Evolutionary conservation across 2,113 vertebrate genomes (phyloP).

Genomic region (Cryptomyrus ogoouensis): DNA sequence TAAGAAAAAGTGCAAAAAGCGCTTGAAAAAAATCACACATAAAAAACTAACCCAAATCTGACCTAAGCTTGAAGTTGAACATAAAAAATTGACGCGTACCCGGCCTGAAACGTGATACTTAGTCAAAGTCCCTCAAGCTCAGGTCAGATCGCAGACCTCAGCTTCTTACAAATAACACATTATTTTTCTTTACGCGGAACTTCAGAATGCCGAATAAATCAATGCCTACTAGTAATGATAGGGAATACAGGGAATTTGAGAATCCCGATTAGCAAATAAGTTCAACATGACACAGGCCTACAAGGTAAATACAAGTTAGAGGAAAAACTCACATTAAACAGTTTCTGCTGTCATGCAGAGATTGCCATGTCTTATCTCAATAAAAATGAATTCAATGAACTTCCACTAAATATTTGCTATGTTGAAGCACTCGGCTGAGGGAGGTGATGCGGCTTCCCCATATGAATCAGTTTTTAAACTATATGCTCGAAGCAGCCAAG

Average conservation of each 20-base stretch:
- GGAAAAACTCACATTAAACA: neutral
- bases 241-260: neutral
- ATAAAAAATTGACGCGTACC: neutral
- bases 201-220: neutral
- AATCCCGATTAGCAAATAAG: neutral
- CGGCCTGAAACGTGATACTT: neutral
- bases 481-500: neutral
- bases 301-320: neutral
- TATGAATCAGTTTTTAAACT: neutral
- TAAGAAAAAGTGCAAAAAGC: neutral
- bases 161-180: neutral
- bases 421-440: neutral
- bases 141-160: neutral
- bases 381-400: neutral
- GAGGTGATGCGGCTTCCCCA: neutral
- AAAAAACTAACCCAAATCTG: neutral
- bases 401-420: conserved; percentile 1
- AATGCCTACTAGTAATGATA: neutral
- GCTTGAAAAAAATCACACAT: neutral
- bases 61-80: neutral
- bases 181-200: neutral
- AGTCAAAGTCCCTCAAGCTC: neutral
- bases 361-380: neutral
- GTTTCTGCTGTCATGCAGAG: neutral
- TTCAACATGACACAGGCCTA: neutral